Evolutionary conservation across 2,797 vertebrate genomes (phyloP).

Genomic region (Sorex maritimensis): DNA sequence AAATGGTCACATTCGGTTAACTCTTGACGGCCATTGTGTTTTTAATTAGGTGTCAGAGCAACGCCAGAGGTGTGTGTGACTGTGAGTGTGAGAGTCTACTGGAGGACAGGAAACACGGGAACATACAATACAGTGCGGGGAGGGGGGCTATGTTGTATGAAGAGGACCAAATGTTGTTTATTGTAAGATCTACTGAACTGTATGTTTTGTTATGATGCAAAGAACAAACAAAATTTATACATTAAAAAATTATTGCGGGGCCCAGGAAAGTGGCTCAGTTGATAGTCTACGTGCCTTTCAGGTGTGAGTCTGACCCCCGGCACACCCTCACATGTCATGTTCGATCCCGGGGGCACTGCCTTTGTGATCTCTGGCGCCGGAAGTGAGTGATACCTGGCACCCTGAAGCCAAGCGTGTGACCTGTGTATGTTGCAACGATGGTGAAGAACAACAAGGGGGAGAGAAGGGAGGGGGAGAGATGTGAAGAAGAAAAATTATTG

Average conservation of each 20-base stretch:
- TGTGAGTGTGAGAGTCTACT: neutral
- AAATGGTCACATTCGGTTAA: neutral
- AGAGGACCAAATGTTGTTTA: neutral
- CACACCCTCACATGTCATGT: too few species aligned
- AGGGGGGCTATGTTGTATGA: neutral
- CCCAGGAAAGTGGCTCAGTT: too few species aligned
- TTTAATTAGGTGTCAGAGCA: neutral
- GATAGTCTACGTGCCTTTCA: too few species aligned
- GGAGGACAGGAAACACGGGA: neutral
- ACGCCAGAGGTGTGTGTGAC: neutral
- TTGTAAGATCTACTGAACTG: neutral
- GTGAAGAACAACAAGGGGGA: too few species aligned
- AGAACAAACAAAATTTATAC: neutral
- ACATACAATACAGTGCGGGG: neutral
- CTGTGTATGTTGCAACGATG: too few species aligned
- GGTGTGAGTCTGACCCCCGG: too few species aligned
- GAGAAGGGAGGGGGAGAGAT: too few species aligned
- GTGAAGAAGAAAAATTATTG: neutral
- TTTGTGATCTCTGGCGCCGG: too few species aligned
- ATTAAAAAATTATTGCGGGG: neutral
- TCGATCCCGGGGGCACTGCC: too few species aligned
- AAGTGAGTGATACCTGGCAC: too few species aligned
- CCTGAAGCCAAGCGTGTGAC: too few species aligned
- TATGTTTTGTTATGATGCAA: neutral
- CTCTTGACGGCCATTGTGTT: neutral